These are phyloP conservation scores for Latrodectus hesperus DNA, from an alignment of 2,888 invertebrate species.

Conservation along the genomic window DNA sequence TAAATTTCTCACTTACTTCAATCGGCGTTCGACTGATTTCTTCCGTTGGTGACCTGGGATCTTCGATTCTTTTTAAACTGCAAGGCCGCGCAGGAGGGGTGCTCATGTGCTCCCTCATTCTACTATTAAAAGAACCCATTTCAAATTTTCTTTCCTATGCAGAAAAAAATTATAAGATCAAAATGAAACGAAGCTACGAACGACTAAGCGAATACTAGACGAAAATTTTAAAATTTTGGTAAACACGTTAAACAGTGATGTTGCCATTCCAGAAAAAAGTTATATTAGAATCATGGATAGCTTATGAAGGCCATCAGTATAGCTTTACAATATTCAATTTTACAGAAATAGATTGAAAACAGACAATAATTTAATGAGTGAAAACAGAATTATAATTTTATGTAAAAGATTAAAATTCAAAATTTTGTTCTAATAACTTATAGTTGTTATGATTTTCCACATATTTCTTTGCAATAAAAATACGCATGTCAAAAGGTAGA, in stretches of 20 bases:
- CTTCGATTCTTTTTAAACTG: constrained; percentile 53
- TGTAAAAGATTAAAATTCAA: too few relatives aligned
- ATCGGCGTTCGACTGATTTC: constrained; percentile 65
- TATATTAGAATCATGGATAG: too few relatives aligned
- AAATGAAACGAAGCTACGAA: not conserved
- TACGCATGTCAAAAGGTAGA: too few relatives aligned
- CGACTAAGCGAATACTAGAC: not conserved
- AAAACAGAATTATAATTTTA: too few relatives aligned
- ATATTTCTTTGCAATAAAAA: too few relatives aligned
- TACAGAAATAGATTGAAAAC: too few relatives aligned
- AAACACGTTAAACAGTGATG: not conserved
- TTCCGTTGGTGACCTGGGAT: constrained; percentile 61
- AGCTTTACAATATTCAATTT: too few relatives aligned
- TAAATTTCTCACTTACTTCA: constrained; percentile 45
- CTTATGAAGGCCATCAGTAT: too few relatives aligned
- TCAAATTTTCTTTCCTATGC: not conserved
- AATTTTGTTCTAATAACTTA: too few relatives aligned
- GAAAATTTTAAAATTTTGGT: not conserved
- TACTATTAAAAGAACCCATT: constrained; percentile 54
- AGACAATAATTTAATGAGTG: too few relatives aligned
- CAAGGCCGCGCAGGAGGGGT: constrained; percentile 9
- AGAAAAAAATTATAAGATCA: not conserved
- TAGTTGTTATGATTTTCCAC: too few relatives aligned
- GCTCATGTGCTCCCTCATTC: constrained; percentile 9
- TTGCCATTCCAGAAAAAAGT: not conserved